Base-by-base conservation (phyloP, 2,888 invertebrate species). In the Podabrus alpinus region DNA sequence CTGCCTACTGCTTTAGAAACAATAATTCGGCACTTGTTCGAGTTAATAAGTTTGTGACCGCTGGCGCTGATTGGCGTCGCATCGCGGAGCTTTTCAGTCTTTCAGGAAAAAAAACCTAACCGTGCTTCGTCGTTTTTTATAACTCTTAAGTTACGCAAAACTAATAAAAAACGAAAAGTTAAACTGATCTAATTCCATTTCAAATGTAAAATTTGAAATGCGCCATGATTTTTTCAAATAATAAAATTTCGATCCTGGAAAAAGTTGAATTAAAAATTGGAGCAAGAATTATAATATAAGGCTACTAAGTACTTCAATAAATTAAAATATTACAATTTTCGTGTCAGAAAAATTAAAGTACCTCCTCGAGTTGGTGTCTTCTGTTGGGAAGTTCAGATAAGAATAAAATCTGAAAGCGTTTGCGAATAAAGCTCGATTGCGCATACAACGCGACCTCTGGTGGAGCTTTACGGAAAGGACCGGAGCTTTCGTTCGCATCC, bases 401-500 rank as follows among this genome's bases (percentile, higher is more conserved):
- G 13, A 64, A 64, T 64, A 64, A 61, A 61, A 19, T 11, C 16
- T 16, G 13, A 61, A 61, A 61, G 13, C 61, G 16, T 16, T 16
- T 1, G 16, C 19, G 15, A 64, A n/a, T 15, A 64, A 64, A 64
- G 19, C 62, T 64, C 62, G 16, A 16, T 19, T 19, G 62, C 16
- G 62, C 17, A 64, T n/a, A 66, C 29, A n/a, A 59, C 45, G 29
- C 75, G 76, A 70, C 76, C 66, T 73, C 76, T 70, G 11, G 66
- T 17, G 62, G 59, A n/a, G 17, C 13, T 13, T 16, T 9, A 11
- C 19, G 5, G 19, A 73, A n/a, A 76, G 68, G 24, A 21, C 2
- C 1, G 1, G 61, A 72, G 67, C 69, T 76, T 76, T 70, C 9
- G 17, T 70, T 73, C 29, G 67, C 16, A 15, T 19, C 73, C 70